Conservation (phyloP, 1,140 invertebrate species). For the Oedothorax gibbosus region DNA sequence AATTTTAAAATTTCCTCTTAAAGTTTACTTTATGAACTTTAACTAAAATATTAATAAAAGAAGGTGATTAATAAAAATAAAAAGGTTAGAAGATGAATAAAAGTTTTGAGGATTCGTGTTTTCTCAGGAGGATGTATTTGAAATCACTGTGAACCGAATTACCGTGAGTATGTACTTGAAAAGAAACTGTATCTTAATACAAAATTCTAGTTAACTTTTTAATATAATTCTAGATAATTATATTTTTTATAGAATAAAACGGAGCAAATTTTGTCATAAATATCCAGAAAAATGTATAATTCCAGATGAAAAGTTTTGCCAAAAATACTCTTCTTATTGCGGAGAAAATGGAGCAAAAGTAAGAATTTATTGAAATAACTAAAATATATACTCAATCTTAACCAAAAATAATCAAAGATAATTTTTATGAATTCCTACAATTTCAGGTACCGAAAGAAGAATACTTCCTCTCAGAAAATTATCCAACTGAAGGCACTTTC, state of each 20-base stretch:
- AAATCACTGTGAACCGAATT: too few relatives aligned
- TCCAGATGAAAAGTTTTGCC: conserved; percentile 1
- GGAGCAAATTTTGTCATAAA: conserved; percentile 7
- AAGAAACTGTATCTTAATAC: too few relatives aligned
- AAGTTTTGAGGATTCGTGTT: too few relatives aligned
- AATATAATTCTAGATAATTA: background rate
- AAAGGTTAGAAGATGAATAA: too few relatives aligned
- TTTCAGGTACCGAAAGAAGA: background rate
- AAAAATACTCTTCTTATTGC: background rate
- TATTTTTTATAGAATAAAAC: conserved; percentile 23
- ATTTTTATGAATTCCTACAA: background rate
- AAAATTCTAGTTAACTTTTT: too few relatives aligned
- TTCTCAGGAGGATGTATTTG: too few relatives aligned
- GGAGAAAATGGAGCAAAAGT: background rate
- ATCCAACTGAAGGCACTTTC: background rate
- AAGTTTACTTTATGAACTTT: too few relatives aligned
- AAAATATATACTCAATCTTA: background rate
- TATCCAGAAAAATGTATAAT: conserved; percentile 4
- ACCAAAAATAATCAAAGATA: background rate
- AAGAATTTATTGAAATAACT: background rate
- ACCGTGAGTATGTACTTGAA: too few relatives aligned
- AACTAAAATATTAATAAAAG: too few relatives aligned
- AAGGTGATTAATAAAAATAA: too few relatives aligned
- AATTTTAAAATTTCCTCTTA: too few relatives aligned
- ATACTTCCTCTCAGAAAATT: background rate